Conservation (phyloP, 2,797 vertebrate genomes). For the Sparidentex hasta region DNA sequence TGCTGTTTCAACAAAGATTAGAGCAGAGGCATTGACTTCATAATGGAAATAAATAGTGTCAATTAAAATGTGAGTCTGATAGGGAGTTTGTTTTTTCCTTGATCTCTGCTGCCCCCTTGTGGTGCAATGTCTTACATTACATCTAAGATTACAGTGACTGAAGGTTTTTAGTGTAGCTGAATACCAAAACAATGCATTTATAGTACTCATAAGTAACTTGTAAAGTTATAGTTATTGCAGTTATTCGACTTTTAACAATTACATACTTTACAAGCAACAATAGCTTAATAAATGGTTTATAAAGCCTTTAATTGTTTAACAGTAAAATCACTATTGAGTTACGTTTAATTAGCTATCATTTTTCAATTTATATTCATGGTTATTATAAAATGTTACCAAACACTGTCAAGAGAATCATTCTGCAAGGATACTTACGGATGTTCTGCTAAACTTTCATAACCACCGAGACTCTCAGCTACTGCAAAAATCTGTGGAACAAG, state of each 20-base stretch:
- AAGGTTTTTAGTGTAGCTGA: not conserved
- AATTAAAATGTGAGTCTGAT: not conserved
- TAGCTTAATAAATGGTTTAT: no score
- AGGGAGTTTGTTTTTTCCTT: not conserved
- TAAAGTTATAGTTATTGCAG: no score
- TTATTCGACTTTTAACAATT: no score
- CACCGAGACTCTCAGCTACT: conserved; percentile 94
- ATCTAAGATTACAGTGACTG: not conserved
- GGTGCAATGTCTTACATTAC: conserved; percentile 13
- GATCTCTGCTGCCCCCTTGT: conserved; percentile 70
- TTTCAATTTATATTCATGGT: no score
- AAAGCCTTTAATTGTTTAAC: no score
- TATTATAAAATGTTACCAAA: no score
- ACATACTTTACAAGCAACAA: no score
- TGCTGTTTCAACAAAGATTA: not conserved
- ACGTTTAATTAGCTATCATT: no score
- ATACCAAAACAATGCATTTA: not conserved
- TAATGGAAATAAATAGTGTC: conserved; percentile 13
- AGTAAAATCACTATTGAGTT: no score
- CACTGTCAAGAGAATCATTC: not conserved
- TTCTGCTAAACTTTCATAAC: conserved; percentile 95
- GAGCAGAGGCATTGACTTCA: not conserved
- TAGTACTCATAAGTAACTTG: no score
- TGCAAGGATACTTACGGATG: conserved; percentile 91
- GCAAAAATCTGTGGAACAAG: conserved; percentile 85